These are phyloP conservation scores for Osmerus eperlanus DNA, from an alignment of 2,113 vertebrate species.

Conservation along the genomic window DNA sequence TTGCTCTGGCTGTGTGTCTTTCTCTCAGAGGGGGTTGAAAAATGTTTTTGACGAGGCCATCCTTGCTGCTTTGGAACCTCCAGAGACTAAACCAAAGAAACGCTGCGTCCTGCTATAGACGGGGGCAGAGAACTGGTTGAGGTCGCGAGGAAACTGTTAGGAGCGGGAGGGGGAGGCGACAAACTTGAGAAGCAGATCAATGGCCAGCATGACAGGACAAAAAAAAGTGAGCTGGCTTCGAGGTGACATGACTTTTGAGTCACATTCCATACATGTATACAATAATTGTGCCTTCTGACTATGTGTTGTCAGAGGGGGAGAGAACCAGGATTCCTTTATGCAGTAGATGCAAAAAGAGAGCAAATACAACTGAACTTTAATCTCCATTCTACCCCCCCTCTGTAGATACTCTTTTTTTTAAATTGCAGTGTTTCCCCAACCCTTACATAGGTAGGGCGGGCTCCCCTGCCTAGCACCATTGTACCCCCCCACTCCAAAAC, in stretches of 20 bases:
- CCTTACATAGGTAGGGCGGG: constrained; percentile 55
- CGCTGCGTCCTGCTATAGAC: constrained; percentile 71
- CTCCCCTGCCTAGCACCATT: constrained; percentile 46
- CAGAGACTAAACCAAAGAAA: constrained; percentile 73
- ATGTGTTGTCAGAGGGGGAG: constrained; percentile 38
- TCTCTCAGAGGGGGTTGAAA: constrained; percentile 71
- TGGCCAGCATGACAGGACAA: constrained; percentile 42
- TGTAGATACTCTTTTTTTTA: constrained; percentile 44
- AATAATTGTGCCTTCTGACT: constrained; percentile 60
- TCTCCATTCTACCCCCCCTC: constrained; percentile 19
- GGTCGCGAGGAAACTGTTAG: not conserved
- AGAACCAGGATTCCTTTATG: constrained; percentile 34
- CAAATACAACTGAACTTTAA: constrained; percentile 23
- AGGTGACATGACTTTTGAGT: constrained; percentile 45
- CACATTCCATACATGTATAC: constrained; percentile 26
- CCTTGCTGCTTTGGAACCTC: constrained; percentile 75
- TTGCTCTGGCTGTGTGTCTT: not conserved
- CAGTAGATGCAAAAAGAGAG: constrained; percentile 26
- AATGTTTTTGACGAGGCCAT: constrained; percentile 79
- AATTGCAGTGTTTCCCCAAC: constrained; percentile 50
- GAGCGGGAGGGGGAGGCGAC: not conserved
- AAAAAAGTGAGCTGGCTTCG: constrained; percentile 26
- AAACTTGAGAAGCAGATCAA: constrained; percentile 35
- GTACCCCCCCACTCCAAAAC: not conserved
- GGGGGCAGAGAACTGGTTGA: not conserved